Evolutionary conservation across 2,797 vertebrate genomes (phyloP), one percentile per base, ranked within the genome.

Genomic region (Avahi laniger): DNA sequence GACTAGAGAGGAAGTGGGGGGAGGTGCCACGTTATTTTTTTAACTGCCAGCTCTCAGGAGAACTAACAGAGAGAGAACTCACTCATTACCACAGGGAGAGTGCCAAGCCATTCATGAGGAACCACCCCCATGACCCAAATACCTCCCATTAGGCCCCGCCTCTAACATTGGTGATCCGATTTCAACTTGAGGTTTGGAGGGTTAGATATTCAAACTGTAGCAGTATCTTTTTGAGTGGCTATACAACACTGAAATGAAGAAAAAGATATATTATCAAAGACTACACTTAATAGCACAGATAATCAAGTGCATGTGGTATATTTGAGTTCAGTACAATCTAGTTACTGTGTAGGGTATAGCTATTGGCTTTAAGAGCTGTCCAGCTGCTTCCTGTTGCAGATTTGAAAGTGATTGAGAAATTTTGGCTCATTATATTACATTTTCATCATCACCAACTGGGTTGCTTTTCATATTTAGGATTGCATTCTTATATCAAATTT

Each of bases 381-480:
- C 89, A 54, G 41, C 67, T 89, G 63, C 48, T 75, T 93, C 89
- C 63, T 95, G 9, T 75, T 65, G 63, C 70, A 67, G 38, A 93
- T 35, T 48, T 81, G 72, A 94, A 83, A 50, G 35, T 30, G 48
- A 89, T 0, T 30, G 38, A 89, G 52, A 46, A 93, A 81, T 83
- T 33, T 82, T 35, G 63, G 28, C 26, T 92, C 63, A 48, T 70
- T 70, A 28, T 24, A 12, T 9, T n/a, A 9, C 54, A 52, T 63
- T 93, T 80, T 43, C 63, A 69, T 76, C 72, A 52, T 85, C 59
- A 89, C 82, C 38, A 63, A 28, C 57, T 59, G 38, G 30, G 2
- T 35, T 78, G 24, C 50, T 96, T 84, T 91, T 93, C 41, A 59
- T 91, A 69, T 96, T 85, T 91, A 82, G 73, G 13, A 59, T 46